Conservation (phyloP, 2,113 vertebrate species). For the Lycaon pictus region DNA sequence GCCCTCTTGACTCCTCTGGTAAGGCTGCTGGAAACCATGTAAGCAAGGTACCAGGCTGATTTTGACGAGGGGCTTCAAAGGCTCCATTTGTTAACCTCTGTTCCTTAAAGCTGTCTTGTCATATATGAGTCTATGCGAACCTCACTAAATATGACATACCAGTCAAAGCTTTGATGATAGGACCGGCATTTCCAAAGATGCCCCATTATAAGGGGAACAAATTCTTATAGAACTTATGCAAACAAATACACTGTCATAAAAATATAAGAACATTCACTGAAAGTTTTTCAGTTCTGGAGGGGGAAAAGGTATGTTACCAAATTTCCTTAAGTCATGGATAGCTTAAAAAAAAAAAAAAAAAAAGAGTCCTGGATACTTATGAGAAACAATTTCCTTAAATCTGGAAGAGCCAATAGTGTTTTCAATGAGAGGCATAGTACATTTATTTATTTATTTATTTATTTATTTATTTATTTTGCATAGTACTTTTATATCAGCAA, state of each 20-base stretch:
- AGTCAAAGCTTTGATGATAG: background rate
- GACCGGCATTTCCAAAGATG: background rate
- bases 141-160: background rate
- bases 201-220: background rate
- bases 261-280: background rate
- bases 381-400: background rate
- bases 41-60: background rate
- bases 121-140: background rate
- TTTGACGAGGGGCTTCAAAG: background rate
- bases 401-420: background rate
- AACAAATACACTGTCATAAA: background rate
- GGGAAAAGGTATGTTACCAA: background rate
- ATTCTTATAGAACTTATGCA: background rate
- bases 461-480: too few relatives aligned
- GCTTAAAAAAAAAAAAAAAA: background rate
- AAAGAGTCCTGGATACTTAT: background rate
- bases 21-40: background rate
- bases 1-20: background rate
- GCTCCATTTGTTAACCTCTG: background rate
- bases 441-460: too few relatives aligned
- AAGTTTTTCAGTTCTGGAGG: background rate
- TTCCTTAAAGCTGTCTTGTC: background rate
- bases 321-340: background rate
- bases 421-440: background rate
- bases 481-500: constrained; percentile 68